phyloP scores from a whole-genome alignment of 2,888 invertebrate genomes.

The Eulithis prunata region DNA sequence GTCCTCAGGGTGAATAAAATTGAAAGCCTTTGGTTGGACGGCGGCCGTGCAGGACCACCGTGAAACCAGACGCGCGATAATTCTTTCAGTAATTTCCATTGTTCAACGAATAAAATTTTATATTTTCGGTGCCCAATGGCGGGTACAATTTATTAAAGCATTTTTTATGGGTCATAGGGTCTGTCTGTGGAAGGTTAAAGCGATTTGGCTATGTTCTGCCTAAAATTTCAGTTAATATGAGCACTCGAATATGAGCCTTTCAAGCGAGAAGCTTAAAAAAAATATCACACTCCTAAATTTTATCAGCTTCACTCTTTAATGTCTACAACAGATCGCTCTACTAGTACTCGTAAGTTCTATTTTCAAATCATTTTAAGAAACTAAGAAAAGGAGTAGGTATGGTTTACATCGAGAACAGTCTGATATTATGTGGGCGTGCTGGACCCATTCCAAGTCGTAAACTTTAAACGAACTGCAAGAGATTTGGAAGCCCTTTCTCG shows the following conservation, averaged over 20 bases:
- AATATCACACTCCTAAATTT: too few relatives aligned
- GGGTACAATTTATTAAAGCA: slow-evolving; percentile 3
- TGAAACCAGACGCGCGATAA: slow-evolving; percentile 33
- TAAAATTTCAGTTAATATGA: too few relatives aligned
- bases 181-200: background rate
- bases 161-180: background rate
- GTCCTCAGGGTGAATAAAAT: slow-evolving; percentile 35
- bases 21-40: slow-evolving; percentile 43
- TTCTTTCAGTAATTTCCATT: slow-evolving; percentile 30
- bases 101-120: slow-evolving; percentile 23
- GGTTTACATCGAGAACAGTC: slow-evolving; percentile 20
- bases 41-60: slow-evolving; percentile 26
- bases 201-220: background rate
- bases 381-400: background rate
- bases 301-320: too few relatives aligned
- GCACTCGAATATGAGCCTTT: too few relatives aligned
- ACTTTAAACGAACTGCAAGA: slow-evolving; percentile 45
- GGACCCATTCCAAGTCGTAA: slow-evolving; percentile 57
- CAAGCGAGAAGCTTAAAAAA: too few relatives aligned
- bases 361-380: background rate
- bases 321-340: too few relatives aligned
- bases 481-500: slow-evolving; percentile 24
- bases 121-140: slow-evolving; percentile 16
- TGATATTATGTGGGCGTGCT: slow-evolving; percentile 38
- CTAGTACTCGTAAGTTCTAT: too few relatives aligned